These are phyloP conservation scores for Hemistola chrysoprasaria DNA, from an alignment of 2,888 invertebrate species.

Conservation along the genomic window DNA sequence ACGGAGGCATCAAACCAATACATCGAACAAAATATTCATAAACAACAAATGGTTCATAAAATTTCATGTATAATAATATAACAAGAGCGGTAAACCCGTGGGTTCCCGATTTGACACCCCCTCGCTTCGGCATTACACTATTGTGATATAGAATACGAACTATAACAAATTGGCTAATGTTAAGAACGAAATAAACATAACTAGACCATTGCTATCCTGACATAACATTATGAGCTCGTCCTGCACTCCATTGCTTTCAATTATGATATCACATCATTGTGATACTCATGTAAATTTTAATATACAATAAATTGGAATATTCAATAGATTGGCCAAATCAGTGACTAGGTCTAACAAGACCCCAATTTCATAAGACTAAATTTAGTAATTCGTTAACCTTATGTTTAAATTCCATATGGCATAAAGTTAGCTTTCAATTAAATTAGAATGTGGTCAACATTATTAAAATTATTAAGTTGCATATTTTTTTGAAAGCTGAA, in stretches of 20 bases:
- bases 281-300: slow-evolving; percentile 73
- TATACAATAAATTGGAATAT: slow-evolving; percentile 82
- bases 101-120: slow-evolving; percentile 81
- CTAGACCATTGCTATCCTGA: slow-evolving; percentile 82
- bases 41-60: slow-evolving; percentile 79
- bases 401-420: slow-evolving; percentile 82
- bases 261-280: slow-evolving; percentile 64
- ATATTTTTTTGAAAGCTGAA: slow-evolving; percentile 80
- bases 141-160: slow-evolving; percentile 78
- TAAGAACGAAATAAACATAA: slow-evolving; percentile 78
- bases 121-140: slow-evolving; percentile 77
- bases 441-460: slow-evolving; percentile 75
- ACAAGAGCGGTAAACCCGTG: slow-evolving; percentile 63
- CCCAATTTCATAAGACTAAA: slow-evolving; percentile 77
- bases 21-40: slow-evolving; percentile 74
- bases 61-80: slow-evolving; percentile 74
- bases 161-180: slow-evolving; percentile 82
- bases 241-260: slow-evolving; percentile 79
- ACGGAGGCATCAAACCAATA: slow-evolving; percentile 82
- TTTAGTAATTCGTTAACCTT: slow-evolving; percentile 83
- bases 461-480: slow-evolving; percentile 78
- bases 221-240: slow-evolving; percentile 69
- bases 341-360: slow-evolving; percentile 80
- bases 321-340: slow-evolving; percentile 80
- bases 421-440: slow-evolving; percentile 82